These are phyloP conservation scores for Gopherus flavomarginatus DNA, from an alignment of 2,113 vertebrate genomes.

Conservation along the genomic window DNA sequence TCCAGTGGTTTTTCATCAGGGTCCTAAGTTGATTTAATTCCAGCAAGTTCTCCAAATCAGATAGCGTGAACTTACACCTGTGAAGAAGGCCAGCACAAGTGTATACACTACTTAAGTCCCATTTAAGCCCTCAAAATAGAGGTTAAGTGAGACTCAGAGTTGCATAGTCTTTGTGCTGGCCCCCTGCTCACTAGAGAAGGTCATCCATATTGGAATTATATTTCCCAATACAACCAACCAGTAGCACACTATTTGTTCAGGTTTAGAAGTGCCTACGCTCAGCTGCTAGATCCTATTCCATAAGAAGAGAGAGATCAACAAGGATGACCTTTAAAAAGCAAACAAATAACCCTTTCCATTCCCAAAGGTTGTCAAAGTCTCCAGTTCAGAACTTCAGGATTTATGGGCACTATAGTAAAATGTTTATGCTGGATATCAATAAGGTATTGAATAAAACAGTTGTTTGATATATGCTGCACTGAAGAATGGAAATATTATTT, in stretches of 20 bases:
- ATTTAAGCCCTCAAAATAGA: neutral
- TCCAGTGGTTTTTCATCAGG: neutral
- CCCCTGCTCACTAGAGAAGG: neutral
- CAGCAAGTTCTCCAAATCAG: neutral
- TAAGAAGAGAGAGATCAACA: neutral
- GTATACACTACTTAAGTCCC: neutral
- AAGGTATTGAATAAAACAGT: neutral
- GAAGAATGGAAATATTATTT: neutral
- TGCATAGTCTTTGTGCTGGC: neutral
- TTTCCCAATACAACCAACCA: neutral
- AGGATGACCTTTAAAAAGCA: neutral
- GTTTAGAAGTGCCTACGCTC: neutral
- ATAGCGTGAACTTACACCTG: neutral
- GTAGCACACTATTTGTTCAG: neutral
- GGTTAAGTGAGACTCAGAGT: neutral
- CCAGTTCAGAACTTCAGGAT: neutral
- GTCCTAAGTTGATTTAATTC: neutral
- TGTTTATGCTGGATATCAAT: rapidly evolving
- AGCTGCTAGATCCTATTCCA: neutral
- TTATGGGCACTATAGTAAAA: neutral
- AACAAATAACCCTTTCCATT: neutral
- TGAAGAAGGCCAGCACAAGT: neutral
- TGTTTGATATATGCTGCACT: neutral
- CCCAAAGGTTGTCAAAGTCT: neutral
- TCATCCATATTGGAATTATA: neutral